Evolutionary conservation across 2,888 invertebrate genomes (phyloP), one percentile per base, ranked within the genome.

Genomic region (Patella caerulea): DNA sequence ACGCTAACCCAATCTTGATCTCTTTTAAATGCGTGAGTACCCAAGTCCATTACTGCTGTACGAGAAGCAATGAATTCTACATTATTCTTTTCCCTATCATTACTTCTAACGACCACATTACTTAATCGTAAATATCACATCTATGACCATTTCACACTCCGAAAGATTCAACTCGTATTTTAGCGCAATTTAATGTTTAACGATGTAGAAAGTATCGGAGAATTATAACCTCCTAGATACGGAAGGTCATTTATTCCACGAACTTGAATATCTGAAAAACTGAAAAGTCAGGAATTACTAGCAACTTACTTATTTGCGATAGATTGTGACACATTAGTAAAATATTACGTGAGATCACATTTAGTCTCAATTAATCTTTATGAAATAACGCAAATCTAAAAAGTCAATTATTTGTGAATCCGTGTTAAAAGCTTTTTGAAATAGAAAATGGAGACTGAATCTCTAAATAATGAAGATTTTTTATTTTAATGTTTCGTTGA

Each of bases 181-280:
- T 65, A 65, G 65, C 24, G 24, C 65, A 19, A 65, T 65, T 65
- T 65, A 65, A 65, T 65, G 65, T 65, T 65, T 65, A 65, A 65
- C 24, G 65, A 65, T 65, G 19, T 19, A 24, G 24, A 65, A 65
- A 65, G 19, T 19, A 65, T 65, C 19, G 65, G 11, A 65, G 24
- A 24, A 65, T 65, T 65, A 65, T 65, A 24, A 65, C 65, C 65
- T 65, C 12, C 12, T 14, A 45, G 45, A 45, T 45, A 45, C 45
- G 45, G 45, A 45, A 45, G 45, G 45, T 45, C 45, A 45, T 45
- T 45, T 45, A 45, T 45, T 45, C 45, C 45, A 45, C 45, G 45
- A 45, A 45, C 45, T 45, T 45, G 45, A 45, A 45, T 45, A 45
- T 45, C 45, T 45, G 45, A 45, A 45, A 45, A 45, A 45, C 45